Evolutionary conservation across 2,888 invertebrate species (phyloP), one percentile per base, ranked within the genome.

Genomic region (Ophion ventricosus): DNA sequence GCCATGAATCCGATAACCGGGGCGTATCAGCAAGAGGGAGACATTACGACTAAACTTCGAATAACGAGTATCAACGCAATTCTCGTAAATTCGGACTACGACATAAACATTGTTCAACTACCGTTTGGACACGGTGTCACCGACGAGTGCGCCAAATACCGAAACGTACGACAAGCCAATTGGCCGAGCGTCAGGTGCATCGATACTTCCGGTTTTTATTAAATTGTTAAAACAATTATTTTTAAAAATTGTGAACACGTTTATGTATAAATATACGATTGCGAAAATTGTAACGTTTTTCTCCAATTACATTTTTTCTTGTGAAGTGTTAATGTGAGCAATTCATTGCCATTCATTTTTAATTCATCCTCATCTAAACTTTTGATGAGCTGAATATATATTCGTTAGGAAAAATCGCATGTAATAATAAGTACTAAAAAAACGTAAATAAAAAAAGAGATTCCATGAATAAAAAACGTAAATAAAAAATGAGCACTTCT

Each of bases 1-100:
- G 92, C 94, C 1, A 95, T 94, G 89, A 96, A 96, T 91, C 96
- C 96, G 2, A 95, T 96, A 77, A 96, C 96, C 0, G 96, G 96
- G 17, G 95, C 95, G 81, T 92, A 94, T 2, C 95, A 95, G 92
- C 94, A 94, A 56, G 94, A 95, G 40, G 94, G 94, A 3, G 90
- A 90, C 40, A 93, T 94, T 78, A 93, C 94, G 76, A 92, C 77
- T 74, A 91, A 90, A 79, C 83, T 90, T 11, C 87, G 87, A n/a
- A 67, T 88, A 64, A 87, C 90, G 4, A 86, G 88, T 49, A 73
- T 91, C 77, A 92, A 92, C 80, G 92, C 92, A 5, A 78, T 92
- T 23, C 86, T 91, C 78, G 91, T 92, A 72, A 92, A 92, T 86
- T 88, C 92, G 2, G 89, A 92, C 75, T 92, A 92, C 83, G 91